Conservation (phyloP, 2,888 invertebrate species). For the Tenthredo livida region DNA sequence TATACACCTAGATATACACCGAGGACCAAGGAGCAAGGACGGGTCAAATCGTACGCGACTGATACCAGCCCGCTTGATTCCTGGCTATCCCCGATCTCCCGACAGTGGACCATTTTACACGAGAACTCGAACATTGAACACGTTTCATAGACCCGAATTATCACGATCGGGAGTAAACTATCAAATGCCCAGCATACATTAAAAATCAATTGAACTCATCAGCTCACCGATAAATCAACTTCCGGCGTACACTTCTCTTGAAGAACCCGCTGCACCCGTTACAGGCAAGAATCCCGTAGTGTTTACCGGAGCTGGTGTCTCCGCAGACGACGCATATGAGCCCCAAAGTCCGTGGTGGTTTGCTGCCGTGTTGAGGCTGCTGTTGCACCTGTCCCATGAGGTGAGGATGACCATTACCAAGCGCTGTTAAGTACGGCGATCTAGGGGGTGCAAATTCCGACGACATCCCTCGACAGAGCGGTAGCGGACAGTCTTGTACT, state of each 20-base stretch:
- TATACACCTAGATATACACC: background rate
- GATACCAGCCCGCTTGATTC: conserved; percentile 8
- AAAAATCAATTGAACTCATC: background rate
- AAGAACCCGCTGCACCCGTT: conserved; percentile 99
- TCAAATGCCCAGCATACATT: background rate
- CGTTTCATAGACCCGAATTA: background rate
- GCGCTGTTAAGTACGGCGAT: conserved; percentile 74
- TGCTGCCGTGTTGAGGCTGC: conserved; percentile 70
- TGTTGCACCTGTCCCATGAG: conserved; percentile 69
- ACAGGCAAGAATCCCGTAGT: conserved; percentile 98
- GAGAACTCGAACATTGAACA: background rate
- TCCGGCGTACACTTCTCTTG: conserved; percentile 96
- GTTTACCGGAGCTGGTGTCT: conserved; percentile 97
- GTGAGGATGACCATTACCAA: conserved; percentile 76
- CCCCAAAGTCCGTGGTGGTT: conserved; percentile 83
- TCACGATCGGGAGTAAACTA: background rate
- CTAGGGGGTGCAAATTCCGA: conserved; percentile 73
- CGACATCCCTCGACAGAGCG: conserved; percentile 74
- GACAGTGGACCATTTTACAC: background rate
- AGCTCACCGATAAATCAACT: conserved; percentile 96
- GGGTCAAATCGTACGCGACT: conserved; percentile 29
- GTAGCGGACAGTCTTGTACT: conserved; percentile 75
- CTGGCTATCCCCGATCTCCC: conserved; percentile 28
- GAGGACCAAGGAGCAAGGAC: conserved; percentile 38
- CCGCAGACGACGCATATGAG: conserved; percentile 97